These are phyloP conservation scores for Acheta domesticus DNA, from an alignment of 2,888 invertebrate species.

Conservation along the genomic window DNA sequence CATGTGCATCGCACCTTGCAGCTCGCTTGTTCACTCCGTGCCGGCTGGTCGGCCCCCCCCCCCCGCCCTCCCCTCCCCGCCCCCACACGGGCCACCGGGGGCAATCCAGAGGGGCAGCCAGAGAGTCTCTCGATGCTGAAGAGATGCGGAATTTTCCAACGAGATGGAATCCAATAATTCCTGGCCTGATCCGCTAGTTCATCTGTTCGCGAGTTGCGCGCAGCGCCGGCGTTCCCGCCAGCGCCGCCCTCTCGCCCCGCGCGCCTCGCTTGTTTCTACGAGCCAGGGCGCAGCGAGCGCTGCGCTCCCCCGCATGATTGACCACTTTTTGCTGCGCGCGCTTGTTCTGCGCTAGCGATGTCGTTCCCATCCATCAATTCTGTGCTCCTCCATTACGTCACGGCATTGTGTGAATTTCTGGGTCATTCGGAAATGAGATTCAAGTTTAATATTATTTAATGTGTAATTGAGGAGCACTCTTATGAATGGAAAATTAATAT, in stretches of 20 bases:
- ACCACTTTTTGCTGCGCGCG: not conserved
- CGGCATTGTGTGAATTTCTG: too few species aligned
- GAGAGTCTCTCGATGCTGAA: not conserved
- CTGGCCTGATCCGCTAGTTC: not conserved
- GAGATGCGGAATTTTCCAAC: not conserved
- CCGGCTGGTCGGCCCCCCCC: not conserved
- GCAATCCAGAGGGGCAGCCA: not conserved
- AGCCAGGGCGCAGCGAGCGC: not conserved
- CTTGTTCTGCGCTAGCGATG: too few species aligned
- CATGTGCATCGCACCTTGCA: too few species aligned
- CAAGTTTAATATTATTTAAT: too few species aligned
- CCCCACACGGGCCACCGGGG: not conserved
- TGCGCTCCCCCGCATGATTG: not conserved
- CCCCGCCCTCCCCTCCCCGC: not conserved
- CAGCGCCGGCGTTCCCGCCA: not conserved
- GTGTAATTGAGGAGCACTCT: too few species aligned
- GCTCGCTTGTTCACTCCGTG: not conserved
- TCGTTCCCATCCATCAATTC: too few species aligned
- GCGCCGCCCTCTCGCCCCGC: not conserved
- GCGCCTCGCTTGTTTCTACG: not conserved
- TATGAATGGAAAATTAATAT: too few species aligned
- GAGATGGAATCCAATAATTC: slow-evolving; percentile 18
- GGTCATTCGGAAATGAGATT: too few species aligned
- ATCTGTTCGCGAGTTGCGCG: not conserved
- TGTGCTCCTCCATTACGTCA: too few species aligned